These are phyloP conservation scores for Parnassius apollo DNA, from an alignment of 2,888 invertebrate genomes.

Conservation along the genomic window DNA sequence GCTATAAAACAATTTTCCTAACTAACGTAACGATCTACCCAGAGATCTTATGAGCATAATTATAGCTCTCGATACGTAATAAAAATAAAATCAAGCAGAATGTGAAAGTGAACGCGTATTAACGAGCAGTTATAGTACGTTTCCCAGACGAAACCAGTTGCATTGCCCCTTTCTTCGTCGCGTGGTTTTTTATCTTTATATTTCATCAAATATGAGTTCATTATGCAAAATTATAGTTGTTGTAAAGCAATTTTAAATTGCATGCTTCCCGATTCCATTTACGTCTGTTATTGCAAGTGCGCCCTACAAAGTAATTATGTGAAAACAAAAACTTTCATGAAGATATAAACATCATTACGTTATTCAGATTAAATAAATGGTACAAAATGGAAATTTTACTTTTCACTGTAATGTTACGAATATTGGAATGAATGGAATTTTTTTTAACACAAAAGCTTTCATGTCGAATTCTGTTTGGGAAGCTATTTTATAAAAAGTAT, in stretches of 20 bases:
- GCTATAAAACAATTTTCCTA: slow-evolving; percentile 37
- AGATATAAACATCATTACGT: no score
- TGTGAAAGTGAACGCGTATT: slow-evolving; percentile 36
- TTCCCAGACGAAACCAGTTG: slow-evolving; percentile 26
- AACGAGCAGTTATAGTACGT: slow-evolving; percentile 20
- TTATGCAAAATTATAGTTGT: slow-evolving; percentile 64
- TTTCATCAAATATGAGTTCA: slow-evolving; percentile 53
- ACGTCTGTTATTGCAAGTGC: slow-evolving; percentile 38
- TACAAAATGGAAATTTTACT: no score
- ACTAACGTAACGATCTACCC: slow-evolving; percentile 25
- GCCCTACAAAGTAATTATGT: slow-evolving; percentile 25
- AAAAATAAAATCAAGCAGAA: slow-evolving; percentile 29
- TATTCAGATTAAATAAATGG: no score
- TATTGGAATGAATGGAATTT: no score
- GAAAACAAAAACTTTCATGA: slow-evolving; percentile 11
- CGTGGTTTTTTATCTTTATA: slow-evolving; percentile 51
- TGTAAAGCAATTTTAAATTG: slow-evolving; percentile 58
- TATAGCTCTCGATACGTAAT: slow-evolving; percentile 26
- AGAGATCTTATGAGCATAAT: slow-evolving; percentile 24
- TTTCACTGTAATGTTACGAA: no score
- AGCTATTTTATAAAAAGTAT: no score
- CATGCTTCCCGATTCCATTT: slow-evolving; percentile 49
- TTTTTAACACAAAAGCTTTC: no score
- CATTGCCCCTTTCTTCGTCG: slow-evolving; percentile 41
- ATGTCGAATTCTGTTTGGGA: no score